Conservation (phyloP, 2,113 vertebrate species). For the Cavia porcellus region DNA sequence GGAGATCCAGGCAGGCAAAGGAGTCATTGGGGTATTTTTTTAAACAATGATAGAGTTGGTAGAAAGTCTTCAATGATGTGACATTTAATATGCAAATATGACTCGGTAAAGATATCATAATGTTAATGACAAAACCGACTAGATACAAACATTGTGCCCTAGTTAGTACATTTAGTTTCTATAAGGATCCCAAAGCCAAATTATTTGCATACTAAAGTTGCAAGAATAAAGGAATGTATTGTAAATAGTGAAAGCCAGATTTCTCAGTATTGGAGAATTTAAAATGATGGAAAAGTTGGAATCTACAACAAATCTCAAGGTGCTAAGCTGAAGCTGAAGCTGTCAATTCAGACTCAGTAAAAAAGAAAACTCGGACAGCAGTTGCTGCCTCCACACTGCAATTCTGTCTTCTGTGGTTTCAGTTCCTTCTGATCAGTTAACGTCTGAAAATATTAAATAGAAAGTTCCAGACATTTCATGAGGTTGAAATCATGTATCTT, state of each 20-base stretch:
- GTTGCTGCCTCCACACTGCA: neutral
- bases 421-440: neutral
- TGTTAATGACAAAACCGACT: neutral
- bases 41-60: neutral
- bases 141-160: neutral
- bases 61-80: neutral
- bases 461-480: neutral
- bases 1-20: neutral
- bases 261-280: neutral
- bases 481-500: neutral
- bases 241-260: neutral
- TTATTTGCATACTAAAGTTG: neutral
- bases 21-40: neutral
- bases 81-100: neutral
- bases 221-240: neutral
- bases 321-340: neutral
- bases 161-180: neutral
- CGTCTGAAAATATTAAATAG: neutral
- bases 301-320: neutral
- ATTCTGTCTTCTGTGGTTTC: neutral
- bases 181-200: neutral
- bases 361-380: neutral
- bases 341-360: neutral
- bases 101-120: neutral
- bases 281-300: neutral